These are phyloP conservation scores for Trachelus stipa DNA, from an alignment of 2,888 invertebrate genomes.

Conservation along the genomic window DNA sequence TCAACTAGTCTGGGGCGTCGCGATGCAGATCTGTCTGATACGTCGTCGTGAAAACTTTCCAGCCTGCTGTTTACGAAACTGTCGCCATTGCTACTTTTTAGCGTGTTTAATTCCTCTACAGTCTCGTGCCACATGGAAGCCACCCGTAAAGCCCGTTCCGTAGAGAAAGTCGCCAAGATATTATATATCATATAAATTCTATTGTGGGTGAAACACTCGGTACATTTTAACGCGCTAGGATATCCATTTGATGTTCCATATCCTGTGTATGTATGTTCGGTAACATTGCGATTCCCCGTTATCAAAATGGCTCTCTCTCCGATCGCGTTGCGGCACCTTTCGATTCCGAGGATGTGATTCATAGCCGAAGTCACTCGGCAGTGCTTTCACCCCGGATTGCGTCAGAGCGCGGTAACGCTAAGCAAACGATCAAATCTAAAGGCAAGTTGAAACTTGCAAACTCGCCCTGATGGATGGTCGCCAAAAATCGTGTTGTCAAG, in stretches of 20 bases:
- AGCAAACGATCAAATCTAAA: neutral
- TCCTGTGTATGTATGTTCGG: neutral
- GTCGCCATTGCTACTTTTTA: neutral
- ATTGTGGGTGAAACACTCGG: neutral
- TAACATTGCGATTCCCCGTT: neutral
- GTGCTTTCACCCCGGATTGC: neutral
- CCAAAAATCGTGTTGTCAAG: neutral
- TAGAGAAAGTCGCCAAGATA: neutral
- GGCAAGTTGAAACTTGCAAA: neutral
- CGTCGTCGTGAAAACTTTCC: neutral
- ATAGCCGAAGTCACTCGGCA: neutral
- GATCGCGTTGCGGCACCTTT: neutral
- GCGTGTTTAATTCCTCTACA: neutral
- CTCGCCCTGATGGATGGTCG: neutral
- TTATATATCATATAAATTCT: neutral
- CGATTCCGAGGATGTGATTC: neutral
- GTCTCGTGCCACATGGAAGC: neutral
- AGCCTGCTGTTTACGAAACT: neutral
- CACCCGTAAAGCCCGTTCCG: neutral
- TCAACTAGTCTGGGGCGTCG: neutral
- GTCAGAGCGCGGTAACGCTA: neutral
- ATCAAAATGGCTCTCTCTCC: neutral
- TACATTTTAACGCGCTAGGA: neutral
- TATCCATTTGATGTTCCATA: neutral
- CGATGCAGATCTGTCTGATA: neutral